Conservation (phyloP, 1,140 invertebrate species). For the Formica selysi region DNA sequence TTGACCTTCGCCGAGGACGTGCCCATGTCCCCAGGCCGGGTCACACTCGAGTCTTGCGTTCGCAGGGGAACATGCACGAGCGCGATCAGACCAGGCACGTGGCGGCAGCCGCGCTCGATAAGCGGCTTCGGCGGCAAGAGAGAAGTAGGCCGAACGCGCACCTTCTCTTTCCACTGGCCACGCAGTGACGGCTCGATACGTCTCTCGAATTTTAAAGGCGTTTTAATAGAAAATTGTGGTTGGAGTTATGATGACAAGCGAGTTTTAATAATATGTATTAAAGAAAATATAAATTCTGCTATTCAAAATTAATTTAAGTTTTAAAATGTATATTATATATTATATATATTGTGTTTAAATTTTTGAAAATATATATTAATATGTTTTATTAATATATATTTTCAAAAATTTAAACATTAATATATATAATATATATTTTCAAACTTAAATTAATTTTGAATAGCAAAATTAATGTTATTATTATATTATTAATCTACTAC, state of each 20-base stretch:
- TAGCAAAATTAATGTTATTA: too few species aligned
- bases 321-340: too few species aligned
- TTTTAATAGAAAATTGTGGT: not conserved
- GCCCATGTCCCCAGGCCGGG: slow-evolving; percentile 84
- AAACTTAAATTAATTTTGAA: too few species aligned
- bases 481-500: too few species aligned
- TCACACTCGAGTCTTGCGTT: slow-evolving; percentile 83
- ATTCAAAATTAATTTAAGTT: too few species aligned
- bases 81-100: slow-evolving; percentile 55
- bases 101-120: slow-evolving; percentile 27
- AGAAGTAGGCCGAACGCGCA: slow-evolving; percentile 12
- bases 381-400: too few species aligned
- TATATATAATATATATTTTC: too few species aligned
- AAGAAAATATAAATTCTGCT: too few species aligned
- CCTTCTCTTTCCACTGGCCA: slow-evolving; percentile 9
- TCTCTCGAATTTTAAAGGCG: not conserved
- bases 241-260: not conserved
- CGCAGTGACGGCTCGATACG: slow-evolving; percentile 27
- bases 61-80: slow-evolving; percentile 79
- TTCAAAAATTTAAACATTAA: too few species aligned
- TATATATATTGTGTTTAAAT: too few species aligned
- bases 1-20: slow-evolving; percentile 84
- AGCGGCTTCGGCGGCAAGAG: not conserved
- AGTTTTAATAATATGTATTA: too few species aligned
- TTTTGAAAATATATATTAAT: too few species aligned